A percentile compares a stretch with the other conserved stretches of the same genome.
Conservation (phyloP, 2,113 vertebrate species). For the Equus quagga region DNA sequence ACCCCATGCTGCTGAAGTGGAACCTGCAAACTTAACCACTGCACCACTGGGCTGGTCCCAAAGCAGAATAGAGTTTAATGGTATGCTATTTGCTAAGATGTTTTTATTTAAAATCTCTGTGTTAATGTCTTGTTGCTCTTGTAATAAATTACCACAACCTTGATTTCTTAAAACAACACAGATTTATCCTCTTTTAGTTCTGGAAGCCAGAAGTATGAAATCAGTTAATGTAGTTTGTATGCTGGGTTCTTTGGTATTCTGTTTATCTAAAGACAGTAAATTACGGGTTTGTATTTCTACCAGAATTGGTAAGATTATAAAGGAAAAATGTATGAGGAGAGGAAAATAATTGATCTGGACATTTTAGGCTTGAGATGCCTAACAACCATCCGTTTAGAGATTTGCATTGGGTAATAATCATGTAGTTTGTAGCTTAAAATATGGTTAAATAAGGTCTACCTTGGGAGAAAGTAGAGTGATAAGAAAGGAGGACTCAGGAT, state of each 20-base stretch:
- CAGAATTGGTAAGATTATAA: not conserved
- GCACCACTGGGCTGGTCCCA: too few relatives aligned
- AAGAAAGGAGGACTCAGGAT: not conserved
- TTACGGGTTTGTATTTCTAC: not conserved
- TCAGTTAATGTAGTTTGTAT: not conserved
- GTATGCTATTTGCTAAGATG: not conserved
- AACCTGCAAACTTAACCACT: too few relatives aligned
- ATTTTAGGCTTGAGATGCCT: not conserved
- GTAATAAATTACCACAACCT: not conserved
- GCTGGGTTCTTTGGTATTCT: not conserved
- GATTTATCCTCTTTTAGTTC: not conserved
- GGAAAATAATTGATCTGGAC: not conserved
- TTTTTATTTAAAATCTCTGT: not conserved
- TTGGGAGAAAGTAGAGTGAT: not conserved
- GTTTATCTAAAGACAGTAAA: not conserved
- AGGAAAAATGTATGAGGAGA: not conserved
- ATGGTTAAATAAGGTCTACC: not conserved
- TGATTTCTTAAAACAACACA: not conserved
- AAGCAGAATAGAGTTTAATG: not conserved
- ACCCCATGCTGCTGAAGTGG: too few relatives aligned
- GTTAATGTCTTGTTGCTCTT: not conserved
- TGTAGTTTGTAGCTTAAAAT: not conserved
- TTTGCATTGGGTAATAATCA: not conserved
- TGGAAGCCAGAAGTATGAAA: not conserved
- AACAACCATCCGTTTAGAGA: not conserved